A percentile compares a stretch with the other conserved stretches of the same genome.
Conservation (phyloP, 2,113 vertebrate species). For the Myanophis thanlyinensis region DNA sequence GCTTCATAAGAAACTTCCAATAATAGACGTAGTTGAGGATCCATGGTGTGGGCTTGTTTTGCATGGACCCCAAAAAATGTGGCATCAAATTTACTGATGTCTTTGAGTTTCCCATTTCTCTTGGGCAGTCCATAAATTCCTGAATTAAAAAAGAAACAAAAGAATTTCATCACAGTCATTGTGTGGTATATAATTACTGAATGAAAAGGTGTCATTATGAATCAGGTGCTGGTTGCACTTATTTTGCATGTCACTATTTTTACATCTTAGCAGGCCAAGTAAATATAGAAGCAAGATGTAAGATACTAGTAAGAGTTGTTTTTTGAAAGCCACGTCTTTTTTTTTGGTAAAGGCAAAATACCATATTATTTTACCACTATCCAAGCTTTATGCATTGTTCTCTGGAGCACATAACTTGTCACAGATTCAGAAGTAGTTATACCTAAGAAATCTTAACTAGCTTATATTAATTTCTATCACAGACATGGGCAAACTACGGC, state of each 20-base stretch:
- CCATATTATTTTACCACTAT: neutral
- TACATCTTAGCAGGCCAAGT: neutral
- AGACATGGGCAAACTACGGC: no score
- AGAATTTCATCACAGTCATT: neutral
- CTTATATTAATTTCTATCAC: neutral
- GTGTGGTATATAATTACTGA: neutral
- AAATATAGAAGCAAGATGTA: neutral
- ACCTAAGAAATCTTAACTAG: neutral
- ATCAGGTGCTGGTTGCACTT: rapidly evolving
- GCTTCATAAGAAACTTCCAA: constrained; percentile 92
- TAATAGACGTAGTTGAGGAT: constrained; percentile 91
- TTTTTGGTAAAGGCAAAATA: neutral
- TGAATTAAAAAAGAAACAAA: constrained; percentile 50
- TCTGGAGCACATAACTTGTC: neutral
- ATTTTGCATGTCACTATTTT: neutral
- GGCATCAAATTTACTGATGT: constrained; percentile 91
- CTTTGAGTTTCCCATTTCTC: constrained; percentile 93
- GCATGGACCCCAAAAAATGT: constrained; percentile 90
- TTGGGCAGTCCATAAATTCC: constrained; percentile 89
- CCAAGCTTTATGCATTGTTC: neutral
- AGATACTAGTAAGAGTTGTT: neutral
- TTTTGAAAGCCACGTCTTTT: neutral
- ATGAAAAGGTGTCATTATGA: neutral
- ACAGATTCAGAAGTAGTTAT: neutral
- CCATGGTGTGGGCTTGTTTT: constrained; percentile 97